Evolutionary conservation across 1,140 invertebrate species (phyloP), one percentile per base, ranked within the genome.

Genomic region (Zeugodacus cucurbitae): DNA sequence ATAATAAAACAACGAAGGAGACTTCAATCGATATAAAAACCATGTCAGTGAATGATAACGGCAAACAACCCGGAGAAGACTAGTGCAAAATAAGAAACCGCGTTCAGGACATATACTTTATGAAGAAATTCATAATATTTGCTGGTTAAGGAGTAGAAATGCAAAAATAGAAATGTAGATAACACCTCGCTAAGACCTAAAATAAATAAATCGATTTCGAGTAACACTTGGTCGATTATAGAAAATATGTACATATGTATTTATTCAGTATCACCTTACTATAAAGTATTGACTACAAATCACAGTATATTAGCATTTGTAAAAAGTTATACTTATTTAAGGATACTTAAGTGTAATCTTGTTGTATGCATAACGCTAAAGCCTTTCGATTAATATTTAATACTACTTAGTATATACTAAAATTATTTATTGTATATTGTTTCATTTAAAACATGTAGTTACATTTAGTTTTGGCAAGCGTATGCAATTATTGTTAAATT

Each of bases 211-310:
- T n/a, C n/a, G n/a, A n/a, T n/a, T n/a, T n/a, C n/a, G n/a, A n/a
- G n/a, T n/a, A 54, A 17, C 11, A 54, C 0, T 37, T 8, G 11
- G n/a, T 59, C 11, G 5, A 37, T 86, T 41, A 74, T 37, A 74
- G 37, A 44, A 82, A 44, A 44, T 44, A 82, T 67, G 26, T 62
- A 62, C 59, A 62, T 62, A 62, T 62, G 26, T 34, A 34, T 67
- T n/a, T 34, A 67, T 82, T 82, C 14, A 82, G 48, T 82, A 54
- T 54, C 48, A 48, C 44, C 74, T 54, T 82, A 82, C 2, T 22
- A 29, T 82, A 82, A 82, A 48, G 74, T 82, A 82, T 82, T 82
- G 74, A 82, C 74, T 82, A 82, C 74, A 82, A 82, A 82, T 82
- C 74, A 82, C 74, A 82, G 74, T 82, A 82, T 82, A 29, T 82